Evolutionary conservation across 2,888 invertebrate genomes (phyloP).

Genomic region (Oithona nana): DNA sequence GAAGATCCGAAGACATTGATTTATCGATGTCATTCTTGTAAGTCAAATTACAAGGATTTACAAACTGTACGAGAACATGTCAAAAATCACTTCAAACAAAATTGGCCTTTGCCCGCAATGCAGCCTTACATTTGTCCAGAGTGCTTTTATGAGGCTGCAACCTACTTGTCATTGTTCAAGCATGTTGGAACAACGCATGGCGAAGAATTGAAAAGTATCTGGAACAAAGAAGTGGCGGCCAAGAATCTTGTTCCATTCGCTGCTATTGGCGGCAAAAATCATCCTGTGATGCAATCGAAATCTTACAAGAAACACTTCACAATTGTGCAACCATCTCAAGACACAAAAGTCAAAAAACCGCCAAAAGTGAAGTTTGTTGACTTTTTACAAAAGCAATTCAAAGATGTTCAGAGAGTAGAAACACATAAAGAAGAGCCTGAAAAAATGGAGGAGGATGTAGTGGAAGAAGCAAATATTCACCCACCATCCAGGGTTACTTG

Average conservation of each 20-base stretch:
- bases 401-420: not conserved
- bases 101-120: not conserved
- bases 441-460: not conserved
- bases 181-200: not conserved
- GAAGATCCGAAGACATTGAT: not conserved
- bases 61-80: not conserved
- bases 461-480: not conserved
- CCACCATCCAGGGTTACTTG: constrained; percentile 32
- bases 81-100: not conserved
- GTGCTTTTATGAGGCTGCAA: constrained; percentile 9
- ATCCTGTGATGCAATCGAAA: not conserved
- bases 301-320: not conserved
- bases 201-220: not conserved
- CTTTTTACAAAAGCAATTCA: not conserved
- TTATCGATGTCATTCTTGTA: not conserved
- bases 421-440: not conserved
- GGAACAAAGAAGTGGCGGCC: not conserved
- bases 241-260: too few relatives aligned
- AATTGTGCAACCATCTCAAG: not conserved
- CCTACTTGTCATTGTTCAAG: not conserved
- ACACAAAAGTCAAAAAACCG: not conserved
- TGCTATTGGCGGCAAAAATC: too few relatives aligned
- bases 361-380: not conserved
- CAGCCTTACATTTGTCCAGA: constrained; percentile 11
- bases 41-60: not conserved